Percentiles rank a stretch among this genome's conserved stretches.
phyloP scores from a whole-genome alignment of 2,113 vertebrate species.

The Hippocampus comes region DNA sequence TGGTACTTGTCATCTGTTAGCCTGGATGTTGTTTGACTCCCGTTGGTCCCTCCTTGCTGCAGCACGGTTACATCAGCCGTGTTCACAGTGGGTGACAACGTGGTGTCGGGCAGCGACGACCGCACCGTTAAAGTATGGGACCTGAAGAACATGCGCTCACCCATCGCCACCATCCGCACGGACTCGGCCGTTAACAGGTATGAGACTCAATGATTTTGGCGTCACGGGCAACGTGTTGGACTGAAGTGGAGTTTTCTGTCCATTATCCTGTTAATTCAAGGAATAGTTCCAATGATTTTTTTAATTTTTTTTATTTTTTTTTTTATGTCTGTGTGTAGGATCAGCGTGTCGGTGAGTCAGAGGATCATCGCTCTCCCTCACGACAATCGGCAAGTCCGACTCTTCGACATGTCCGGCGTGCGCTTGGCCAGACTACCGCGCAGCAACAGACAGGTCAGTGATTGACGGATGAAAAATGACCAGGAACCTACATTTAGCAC shows the following conservation, averaged over 20 bases:
- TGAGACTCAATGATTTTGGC: not conserved
- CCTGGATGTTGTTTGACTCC: not conserved
- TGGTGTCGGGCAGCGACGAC: conserved; percentile 95
- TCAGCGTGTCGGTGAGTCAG: conserved; percentile 91
- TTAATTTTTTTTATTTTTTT: no score
- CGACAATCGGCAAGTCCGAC: conserved; percentile 93
- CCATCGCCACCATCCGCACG: conserved; percentile 97
- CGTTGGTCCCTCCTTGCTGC: conserved; percentile 22
- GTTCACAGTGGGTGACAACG: conserved; percentile 95
- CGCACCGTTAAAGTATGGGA: conserved; percentile 99
- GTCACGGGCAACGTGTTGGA: not conserved
- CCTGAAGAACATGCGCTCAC: conserved; percentile 97
- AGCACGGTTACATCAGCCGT: conserved; percentile 98
- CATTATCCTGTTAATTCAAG: no score
- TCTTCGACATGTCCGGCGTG: conserved; percentile 95
- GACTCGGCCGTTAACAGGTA: conserved; percentile 97
- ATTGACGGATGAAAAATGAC: not conserved
- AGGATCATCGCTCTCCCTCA: conserved; percentile 96
- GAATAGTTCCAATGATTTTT: no score
- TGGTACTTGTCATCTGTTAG: no score
- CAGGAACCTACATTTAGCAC: no score
- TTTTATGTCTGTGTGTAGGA: conserved; percentile 68
- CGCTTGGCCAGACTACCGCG: conserved; percentile 90
- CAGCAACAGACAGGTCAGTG: conserved; percentile 78
- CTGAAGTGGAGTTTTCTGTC: no score